These are phyloP conservation scores for Ptilodon capucinus DNA, from an alignment of 2,888 invertebrate species.

Conservation along the genomic window DNA sequence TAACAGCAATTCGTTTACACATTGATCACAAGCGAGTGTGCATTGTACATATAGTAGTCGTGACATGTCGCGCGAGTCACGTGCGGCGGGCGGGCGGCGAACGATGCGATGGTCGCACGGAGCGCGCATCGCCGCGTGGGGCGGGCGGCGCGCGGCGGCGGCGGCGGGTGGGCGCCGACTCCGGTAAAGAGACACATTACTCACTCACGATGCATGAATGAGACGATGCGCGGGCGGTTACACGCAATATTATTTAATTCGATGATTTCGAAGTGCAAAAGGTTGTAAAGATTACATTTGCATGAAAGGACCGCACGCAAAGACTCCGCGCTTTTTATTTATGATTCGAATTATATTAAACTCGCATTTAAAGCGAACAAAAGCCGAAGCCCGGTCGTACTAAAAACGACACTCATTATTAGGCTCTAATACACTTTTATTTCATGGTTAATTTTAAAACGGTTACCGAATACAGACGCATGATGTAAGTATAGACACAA, in stretches of 20 bases:
- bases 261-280: neutral
- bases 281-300: neutral
- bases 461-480: too few relatives aligned
- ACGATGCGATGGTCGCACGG: neutral
- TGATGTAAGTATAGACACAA: too few relatives aligned
- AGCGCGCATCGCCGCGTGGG: neutral
- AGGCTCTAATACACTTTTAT: too few relatives aligned
- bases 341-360: neutral
- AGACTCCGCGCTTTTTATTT: neutral
- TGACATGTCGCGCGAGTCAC: neutral
- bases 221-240: slow-evolving; percentile 12
- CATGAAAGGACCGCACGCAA: neutral
- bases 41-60: neutral
- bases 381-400: too few relatives aligned
- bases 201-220: slow-evolving; percentile 27
- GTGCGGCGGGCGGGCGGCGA: neutral
- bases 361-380: too few relatives aligned
- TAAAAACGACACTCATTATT: too few relatives aligned
- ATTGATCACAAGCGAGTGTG: too few relatives aligned
- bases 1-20: too few relatives aligned
- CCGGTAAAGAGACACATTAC: slow-evolving; percentile 30
- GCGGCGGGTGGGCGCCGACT: slow-evolving; percentile 5
- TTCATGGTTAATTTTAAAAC: too few relatives aligned
- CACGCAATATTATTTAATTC: neutral
- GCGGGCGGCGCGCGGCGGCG: neutral